These are phyloP conservation scores for Drosophila carrolli DNA, from an alignment of 1,140 invertebrate species.

Conservation along the genomic window DNA sequence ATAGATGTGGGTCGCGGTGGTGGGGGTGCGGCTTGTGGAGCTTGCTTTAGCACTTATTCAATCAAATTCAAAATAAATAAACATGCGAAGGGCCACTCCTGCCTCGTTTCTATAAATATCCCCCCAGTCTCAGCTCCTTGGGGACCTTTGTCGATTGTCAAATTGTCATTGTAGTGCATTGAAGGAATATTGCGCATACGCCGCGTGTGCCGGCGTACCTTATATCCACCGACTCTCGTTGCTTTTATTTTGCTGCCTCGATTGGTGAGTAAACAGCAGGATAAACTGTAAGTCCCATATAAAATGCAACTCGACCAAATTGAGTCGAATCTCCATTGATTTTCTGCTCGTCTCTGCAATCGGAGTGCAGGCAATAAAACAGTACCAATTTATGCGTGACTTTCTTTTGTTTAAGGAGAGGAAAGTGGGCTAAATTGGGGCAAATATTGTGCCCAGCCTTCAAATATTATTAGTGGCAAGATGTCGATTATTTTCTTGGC, in stretches of 20 bases:
- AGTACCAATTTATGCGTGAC: slow-evolving; percentile 32
- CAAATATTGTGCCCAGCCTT: slow-evolving; percentile 16
- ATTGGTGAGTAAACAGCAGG: slow-evolving; percentile 37
- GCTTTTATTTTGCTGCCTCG: slow-evolving; percentile 17
- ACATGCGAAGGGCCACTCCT: slow-evolving; percentile 12
- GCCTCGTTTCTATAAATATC: slow-evolving; percentile 38
- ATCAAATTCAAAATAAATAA: slow-evolving; percentile 77
- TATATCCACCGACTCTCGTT: not conserved
- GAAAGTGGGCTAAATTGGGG: slow-evolving; percentile 2
- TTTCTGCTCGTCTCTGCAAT: slow-evolving; percentile 45
- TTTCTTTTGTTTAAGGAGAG: not conserved
- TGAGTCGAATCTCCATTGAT: slow-evolving; percentile 31
- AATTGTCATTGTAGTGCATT: slow-evolving; percentile 48
- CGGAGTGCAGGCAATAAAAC: slow-evolving; percentile 54
- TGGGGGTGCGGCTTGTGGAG: slow-evolving; percentile 27
- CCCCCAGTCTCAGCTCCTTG: slow-evolving; percentile 7
- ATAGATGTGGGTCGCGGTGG: slow-evolving; percentile 1
- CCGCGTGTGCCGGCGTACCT: slow-evolving; percentile 17
- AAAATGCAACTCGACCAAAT: slow-evolving; percentile 47
- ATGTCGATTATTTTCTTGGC: slow-evolving; percentile 28
- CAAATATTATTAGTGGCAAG: slow-evolving; percentile 31
- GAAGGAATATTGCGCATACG: slow-evolving; percentile 43
- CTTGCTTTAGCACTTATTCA: slow-evolving; percentile 69
- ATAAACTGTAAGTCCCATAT: slow-evolving; percentile 36
- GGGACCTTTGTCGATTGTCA: slow-evolving; percentile 24